Evolutionary conservation across 2,888 invertebrate species (phyloP), one percentile per base, ranked within the genome.

Genomic region (Clitarchus hookeri): DNA sequence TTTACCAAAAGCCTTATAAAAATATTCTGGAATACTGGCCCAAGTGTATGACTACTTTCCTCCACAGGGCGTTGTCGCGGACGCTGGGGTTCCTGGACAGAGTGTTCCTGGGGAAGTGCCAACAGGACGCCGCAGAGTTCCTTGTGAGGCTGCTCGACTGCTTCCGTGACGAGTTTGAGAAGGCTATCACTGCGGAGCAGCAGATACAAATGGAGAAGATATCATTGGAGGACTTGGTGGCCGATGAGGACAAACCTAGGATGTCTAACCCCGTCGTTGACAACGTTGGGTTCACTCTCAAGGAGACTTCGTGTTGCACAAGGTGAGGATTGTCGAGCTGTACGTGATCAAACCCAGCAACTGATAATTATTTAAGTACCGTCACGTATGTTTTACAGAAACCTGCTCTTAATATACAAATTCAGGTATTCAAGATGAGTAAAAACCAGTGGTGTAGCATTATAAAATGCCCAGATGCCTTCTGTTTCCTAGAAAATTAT

Each of bases 71-170:
- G 8, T 54, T 85, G 54, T 85, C 83, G 8, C 27, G 65, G 19
- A 82, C 84, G 44, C 87, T 90, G 44, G 88, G 88, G 26, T 86
- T 88, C 48, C 85, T 91, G 8, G 90, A 90, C 84, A 89, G 89
- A 83, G 89, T 90, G 27, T 91, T 90, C 87, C 89, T 90, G 19
- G 90, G 90, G 8, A 89, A 90, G 86, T 89, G 90, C 0, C 91
- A 91, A 85, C 90, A 91, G 86, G 91, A 91, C 87, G 91, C 90
- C 2, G 90, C 90, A 0, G 91, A 91, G 83, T 91, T 91, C 87
- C 86, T 91, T 0, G 90, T 90, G 89, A 90, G 89, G 78, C 89
- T 91, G 65, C 87, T 91, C 19, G 91, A 91, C 87, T 89, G 90
- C 25, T 87, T 91, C 26, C 90, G 90, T 88, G 88, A 88, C 9